A percentile compares a stretch with the other conserved stretches of the same genome.
phyloP scores from a whole-genome alignment of 2,888 invertebrate genomes.

The Ophion slaviceki region DNA sequence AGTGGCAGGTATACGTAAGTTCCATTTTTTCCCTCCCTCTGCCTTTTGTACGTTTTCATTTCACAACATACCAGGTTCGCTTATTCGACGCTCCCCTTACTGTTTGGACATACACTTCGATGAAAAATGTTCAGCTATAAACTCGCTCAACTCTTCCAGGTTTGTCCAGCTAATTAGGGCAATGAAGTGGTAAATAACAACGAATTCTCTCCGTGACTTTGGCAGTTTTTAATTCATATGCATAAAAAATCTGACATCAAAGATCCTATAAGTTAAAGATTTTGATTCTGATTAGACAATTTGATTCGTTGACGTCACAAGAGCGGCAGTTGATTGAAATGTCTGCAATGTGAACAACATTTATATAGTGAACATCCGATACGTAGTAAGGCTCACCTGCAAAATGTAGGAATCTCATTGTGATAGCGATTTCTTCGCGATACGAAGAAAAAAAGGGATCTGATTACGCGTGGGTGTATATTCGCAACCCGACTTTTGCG shows the following conservation, averaged over 20 bases:
- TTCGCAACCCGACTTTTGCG: not conserved
- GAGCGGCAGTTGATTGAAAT: no score
- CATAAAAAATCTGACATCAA: no score
- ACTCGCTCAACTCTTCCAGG: not conserved
- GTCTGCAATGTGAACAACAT: no score
- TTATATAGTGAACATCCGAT: no score
- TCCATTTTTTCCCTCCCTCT: slow-evolving; percentile 57
- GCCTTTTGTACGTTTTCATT: slow-evolving; percentile 49
- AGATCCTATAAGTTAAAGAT: no score
- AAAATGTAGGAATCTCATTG: slow-evolving; percentile 33
- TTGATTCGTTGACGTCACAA: no score
- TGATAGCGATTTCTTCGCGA: slow-evolving; percentile 40
- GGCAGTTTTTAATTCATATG: no score
- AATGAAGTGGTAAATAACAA: not conserved
- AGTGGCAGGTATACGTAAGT: slow-evolving; percentile 25
- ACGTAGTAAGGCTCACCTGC: no score
- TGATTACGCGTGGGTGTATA: slow-evolving; percentile 43
- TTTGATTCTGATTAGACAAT: no score
- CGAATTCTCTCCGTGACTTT: no score
- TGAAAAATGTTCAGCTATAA: slow-evolving; percentile 21
- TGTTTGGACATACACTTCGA: slow-evolving; percentile 20
- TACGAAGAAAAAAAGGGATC: slow-evolving; percentile 44
- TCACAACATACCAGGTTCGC: slow-evolving; percentile 6
- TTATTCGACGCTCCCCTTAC: slow-evolving; percentile 12
- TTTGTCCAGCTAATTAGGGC: not conserved